Evolutionary conservation across 2,888 invertebrate species (phyloP).

Genomic region (Ceratothoa steindachneri): DNA sequence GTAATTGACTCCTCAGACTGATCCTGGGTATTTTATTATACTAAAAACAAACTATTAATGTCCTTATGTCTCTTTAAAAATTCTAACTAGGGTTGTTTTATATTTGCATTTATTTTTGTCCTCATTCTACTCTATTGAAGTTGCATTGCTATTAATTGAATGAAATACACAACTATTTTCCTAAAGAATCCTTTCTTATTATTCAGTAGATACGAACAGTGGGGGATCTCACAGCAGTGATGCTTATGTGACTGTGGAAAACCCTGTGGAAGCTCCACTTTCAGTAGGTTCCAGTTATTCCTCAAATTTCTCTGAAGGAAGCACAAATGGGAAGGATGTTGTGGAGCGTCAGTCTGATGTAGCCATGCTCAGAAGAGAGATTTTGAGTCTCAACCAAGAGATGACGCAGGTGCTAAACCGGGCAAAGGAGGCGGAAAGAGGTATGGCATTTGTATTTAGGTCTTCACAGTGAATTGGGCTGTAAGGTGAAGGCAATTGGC

Average conservation of each 20-base stretch:
- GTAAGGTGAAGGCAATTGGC: too few species aligned
- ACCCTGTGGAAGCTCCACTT: constrained; percentile 27
- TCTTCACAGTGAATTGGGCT: neutral
- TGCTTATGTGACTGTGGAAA: constrained; percentile 37
- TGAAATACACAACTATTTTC: too few species aligned
- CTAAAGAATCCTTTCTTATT: too few species aligned
- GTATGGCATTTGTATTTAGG: constrained; percentile 52
- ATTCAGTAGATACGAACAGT: constrained; percentile 16
- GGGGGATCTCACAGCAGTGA: constrained; percentile 38
- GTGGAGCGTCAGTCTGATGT: constrained; percentile 14
- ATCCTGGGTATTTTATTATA: too few species aligned
- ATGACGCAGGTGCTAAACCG: constrained; percentile 56
- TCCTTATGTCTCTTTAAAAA: too few species aligned
- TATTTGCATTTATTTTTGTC: too few species aligned
- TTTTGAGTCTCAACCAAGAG: constrained; percentile 58
- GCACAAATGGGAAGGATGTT: constrained; percentile 18
- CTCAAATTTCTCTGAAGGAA: constrained; percentile 19
- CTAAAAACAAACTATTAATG: too few species aligned
- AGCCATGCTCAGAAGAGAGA: constrained; percentile 56
- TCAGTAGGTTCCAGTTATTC: constrained; percentile 25
- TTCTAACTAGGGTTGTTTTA: too few species aligned
- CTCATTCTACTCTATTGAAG: too few species aligned
- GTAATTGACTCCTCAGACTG: too few species aligned
- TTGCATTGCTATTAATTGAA: too few species aligned
- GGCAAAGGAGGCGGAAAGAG: constrained; percentile 56